Conservation (phyloP, 2,888 invertebrate genomes). For the Elysia crispata region DNA sequence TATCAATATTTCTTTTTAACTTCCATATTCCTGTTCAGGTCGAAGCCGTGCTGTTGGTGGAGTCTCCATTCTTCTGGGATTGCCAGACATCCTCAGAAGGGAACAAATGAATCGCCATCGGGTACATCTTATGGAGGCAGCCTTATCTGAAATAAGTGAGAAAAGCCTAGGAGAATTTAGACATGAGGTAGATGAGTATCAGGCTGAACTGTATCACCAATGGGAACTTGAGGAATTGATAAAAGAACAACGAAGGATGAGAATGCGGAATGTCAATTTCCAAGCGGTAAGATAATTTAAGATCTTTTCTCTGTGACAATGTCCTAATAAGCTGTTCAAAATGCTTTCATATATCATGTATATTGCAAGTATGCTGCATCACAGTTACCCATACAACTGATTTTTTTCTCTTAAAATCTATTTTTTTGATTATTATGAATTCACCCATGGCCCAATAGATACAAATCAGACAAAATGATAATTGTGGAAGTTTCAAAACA, state of each 20-base stretch:
- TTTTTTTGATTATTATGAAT: too few species aligned
- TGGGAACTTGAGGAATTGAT: not conserved
- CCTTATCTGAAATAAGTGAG: constrained; percentile 34
- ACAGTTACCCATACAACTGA: too few species aligned
- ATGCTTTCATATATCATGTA: too few species aligned
- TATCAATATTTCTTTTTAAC: not conserved
- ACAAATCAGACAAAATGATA: too few species aligned
- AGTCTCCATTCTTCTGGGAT: constrained; percentile 51
- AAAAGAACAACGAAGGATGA: not conserved
- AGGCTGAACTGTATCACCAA: not conserved
- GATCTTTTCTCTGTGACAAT: too few species aligned
- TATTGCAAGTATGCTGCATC: too few species aligned
- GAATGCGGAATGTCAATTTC: too few species aligned
- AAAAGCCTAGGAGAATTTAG: constrained; percentile 14
- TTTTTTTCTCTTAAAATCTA: too few species aligned
- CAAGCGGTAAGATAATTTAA: too few species aligned
- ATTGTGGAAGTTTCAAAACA: too few species aligned
- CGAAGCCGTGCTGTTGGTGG: constrained; percentile 52
- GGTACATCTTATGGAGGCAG: constrained; percentile 50
- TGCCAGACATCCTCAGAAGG: constrained; percentile 44
- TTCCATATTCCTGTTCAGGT: constrained; percentile 39
- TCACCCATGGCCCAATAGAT: too few species aligned
- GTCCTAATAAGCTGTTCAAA: too few species aligned
- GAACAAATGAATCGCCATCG: constrained; percentile 48
- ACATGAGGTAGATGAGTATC: not conserved